Conservation (phyloP, 2,797 vertebrate species). For the Ispidina lecontei region DNA sequence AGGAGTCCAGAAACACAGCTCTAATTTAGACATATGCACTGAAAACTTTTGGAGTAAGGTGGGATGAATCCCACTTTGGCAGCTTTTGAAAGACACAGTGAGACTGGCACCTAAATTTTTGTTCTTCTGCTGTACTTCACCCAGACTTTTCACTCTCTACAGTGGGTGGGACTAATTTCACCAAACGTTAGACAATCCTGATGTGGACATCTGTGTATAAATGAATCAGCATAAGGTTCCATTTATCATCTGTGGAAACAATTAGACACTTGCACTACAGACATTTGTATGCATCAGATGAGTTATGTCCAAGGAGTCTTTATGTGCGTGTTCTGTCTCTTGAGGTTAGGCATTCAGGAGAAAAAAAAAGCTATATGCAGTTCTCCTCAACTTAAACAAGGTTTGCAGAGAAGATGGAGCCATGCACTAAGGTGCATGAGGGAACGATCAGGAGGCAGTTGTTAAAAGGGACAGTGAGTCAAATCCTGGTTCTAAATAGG, state of each 20-base stretch:
- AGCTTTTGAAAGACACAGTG: background rate
- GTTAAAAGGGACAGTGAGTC: background rate
- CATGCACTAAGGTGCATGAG: background rate
- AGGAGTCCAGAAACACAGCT: background rate
- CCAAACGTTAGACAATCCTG: background rate
- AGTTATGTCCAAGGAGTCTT: background rate
- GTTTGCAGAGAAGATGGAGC: background rate
- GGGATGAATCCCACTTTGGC: background rate
- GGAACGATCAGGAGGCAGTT: background rate
- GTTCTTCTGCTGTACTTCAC: background rate
- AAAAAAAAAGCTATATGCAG: background rate
- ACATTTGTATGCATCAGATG: background rate
- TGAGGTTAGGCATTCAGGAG: background rate
- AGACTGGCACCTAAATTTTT: background rate
- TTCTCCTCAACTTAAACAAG: background rate
- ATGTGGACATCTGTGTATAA: background rate
- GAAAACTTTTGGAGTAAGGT: background rate
- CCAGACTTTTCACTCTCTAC: background rate
- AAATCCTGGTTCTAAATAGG: background rate
- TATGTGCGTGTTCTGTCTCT: background rate
- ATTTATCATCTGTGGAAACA: background rate
- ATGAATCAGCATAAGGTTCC: background rate
- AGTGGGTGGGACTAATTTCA: background rate
- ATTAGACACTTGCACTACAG: background rate
- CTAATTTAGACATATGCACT: background rate